phyloP scores from a whole-genome alignment of 1,140 invertebrate species.

The Temnothorax nylanderi region DNA sequence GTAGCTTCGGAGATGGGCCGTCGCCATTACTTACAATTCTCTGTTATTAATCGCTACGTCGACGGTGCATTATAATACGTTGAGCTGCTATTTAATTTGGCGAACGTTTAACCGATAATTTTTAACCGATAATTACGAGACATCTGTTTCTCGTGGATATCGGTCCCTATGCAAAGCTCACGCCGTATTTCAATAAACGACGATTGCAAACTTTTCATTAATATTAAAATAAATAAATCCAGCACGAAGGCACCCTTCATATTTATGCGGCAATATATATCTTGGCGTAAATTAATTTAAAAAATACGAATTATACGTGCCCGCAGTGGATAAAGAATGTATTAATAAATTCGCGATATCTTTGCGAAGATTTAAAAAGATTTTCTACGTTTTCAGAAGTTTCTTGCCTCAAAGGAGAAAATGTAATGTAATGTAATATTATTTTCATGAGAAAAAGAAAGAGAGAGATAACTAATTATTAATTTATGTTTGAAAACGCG shows the following conservation, averaged over 20 bases:
- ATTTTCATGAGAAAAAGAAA: background rate
- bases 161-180: background rate
- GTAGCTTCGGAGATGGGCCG: slow-evolving; percentile 12
- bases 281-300: slow-evolving; percentile 25
- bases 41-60: slow-evolving; percentile 34
- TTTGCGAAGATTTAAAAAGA: slow-evolving; percentile 8
- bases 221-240: slow-evolving; percentile 19
- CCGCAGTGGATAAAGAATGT: background rate
- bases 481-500: background rate
- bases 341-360: slow-evolving; percentile 23
- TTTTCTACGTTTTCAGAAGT: background rate
- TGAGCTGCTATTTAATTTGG: slow-evolving; percentile 35
- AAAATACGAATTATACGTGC: slow-evolving; percentile 14
- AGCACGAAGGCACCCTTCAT: background rate
- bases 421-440: slow-evolving; percentile 10
- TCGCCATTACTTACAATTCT: slow-evolving; percentile 28
- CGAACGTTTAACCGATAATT: slow-evolving; percentile 33
- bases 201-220: background rate
- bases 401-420: slow-evolving; percentile 11
- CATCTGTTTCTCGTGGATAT: background rate
- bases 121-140: slow-evolving; percentile 34
- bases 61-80: background rate
- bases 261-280: background rate
- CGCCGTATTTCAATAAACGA: slow-evolving; percentile 1
- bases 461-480: background rate